Evolutionary conservation across 2,113 vertebrate genomes (phyloP).

Genomic region (Callochromis pleurospilus): DNA sequence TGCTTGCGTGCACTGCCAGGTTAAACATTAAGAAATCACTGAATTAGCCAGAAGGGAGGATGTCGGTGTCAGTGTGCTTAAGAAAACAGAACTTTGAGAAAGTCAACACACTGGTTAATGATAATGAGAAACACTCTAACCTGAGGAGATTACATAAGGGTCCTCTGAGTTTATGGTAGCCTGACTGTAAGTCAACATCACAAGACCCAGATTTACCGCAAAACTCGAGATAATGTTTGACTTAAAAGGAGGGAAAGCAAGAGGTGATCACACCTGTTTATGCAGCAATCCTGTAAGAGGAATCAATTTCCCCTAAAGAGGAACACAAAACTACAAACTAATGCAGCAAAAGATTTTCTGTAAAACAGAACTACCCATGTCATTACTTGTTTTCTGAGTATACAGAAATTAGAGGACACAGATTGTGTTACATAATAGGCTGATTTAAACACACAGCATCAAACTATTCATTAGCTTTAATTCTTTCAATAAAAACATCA

Average conservation of each 20-base stretch:
- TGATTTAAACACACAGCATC: not conserved
- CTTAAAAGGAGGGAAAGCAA: not conserved
- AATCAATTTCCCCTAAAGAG: not conserved
- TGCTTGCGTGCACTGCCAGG: not conserved
- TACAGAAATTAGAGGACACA: not conserved
- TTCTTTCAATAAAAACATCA: not conserved
- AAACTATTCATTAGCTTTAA: constrained; percentile 17
- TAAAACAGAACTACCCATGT: not conserved
- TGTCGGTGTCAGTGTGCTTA: not conserved
- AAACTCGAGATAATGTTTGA: not conserved
- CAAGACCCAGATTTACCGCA: not conserved
- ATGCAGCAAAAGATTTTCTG: not conserved
- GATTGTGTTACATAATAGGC: not conserved
- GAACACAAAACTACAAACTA: not conserved
- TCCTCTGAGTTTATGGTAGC: not conserved
- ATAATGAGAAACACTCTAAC: not conserved
- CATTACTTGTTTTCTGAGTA: not conserved
- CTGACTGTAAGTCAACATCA: not conserved
- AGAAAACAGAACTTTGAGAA: not conserved
- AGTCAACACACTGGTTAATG: constrained; percentile 26
- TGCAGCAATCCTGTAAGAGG: not conserved
- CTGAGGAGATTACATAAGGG: not conserved
- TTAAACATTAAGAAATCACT: constrained; percentile 26
- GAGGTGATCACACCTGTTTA: not conserved
- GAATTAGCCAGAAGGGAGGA: constrained; percentile 16